phyloP scores from a whole-genome alignment of 2,797 vertebrate species.

The Myripristis jacobus region DNA sequence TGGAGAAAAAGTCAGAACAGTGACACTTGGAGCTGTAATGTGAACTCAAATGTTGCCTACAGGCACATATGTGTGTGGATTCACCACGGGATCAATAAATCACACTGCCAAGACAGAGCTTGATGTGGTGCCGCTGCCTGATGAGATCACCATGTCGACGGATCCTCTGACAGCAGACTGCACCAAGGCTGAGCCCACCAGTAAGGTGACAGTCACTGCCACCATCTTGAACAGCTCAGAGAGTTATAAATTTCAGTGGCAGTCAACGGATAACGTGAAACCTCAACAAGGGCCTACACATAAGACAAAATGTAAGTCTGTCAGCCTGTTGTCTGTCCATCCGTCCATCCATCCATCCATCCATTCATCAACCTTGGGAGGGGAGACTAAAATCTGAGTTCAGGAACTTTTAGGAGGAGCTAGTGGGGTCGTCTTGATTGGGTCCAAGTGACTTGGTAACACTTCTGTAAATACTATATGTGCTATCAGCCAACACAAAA shows the following conservation, averaged over 20 bases:
- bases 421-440: no score
- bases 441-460: no score
- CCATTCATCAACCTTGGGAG: no score
- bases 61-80: constrained; percentile 80
- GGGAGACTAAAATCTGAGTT: no score
- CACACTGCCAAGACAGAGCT: constrained; percentile 58
- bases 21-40: not conserved
- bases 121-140: constrained; percentile 73
- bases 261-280: accelerated
- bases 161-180: constrained; percentile 68
- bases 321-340: not conserved
- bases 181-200: no score
- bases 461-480: no score
- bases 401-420: no score
- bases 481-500: no score
- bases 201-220: constrained; percentile 26
- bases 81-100: constrained; percentile 62
- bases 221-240: constrained; percentile 33
- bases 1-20: not conserved
- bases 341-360: not conserved
- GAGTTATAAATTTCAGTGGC: accelerated
- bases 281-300: accelerated
- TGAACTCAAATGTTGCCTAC: constrained; percentile 10
- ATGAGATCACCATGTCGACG: constrained; percentile 54
- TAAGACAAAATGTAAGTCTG: constrained; percentile 23